Evolutionary conservation across 2,113 vertebrate species (phyloP).

Genomic region (Prietella phreatophila): DNA sequence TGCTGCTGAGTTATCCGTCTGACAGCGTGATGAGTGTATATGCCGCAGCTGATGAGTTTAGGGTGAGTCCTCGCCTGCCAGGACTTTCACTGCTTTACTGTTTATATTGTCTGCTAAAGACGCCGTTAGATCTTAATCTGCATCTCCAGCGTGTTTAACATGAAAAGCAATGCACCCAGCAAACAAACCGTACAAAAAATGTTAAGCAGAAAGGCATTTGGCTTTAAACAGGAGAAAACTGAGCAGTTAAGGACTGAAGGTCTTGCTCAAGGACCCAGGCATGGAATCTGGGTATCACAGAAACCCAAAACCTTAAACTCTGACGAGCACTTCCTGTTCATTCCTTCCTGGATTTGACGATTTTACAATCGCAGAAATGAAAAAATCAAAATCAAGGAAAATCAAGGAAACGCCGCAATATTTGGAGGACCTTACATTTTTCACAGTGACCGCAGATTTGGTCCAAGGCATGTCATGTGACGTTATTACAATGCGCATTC

Average conservation of each 20-base stretch:
- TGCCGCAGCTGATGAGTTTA: conserved; percentile 60
- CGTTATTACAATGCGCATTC: no score
- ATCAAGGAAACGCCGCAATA: no score
- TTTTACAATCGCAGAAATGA: no score
- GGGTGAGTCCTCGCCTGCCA: conserved; percentile 49
- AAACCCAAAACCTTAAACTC: neutral
- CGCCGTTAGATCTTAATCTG: neutral
- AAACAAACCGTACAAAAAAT: neutral
- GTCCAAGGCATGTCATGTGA: no score
- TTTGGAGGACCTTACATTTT: no score
- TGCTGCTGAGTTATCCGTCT: conserved; percentile 47
- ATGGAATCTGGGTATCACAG: neutral
- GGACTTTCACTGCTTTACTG: conserved; percentile 34
- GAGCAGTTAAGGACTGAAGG: neutral
- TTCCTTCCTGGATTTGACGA: no score
- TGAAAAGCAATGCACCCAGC: neutral
- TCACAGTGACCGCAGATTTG: no score
- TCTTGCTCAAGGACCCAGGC: neutral
- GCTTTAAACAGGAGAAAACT: neutral
- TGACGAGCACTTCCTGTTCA: neutral
- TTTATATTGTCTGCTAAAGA: conserved; percentile 21
- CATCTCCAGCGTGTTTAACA: neutral
- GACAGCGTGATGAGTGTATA: conserved; percentile 59
- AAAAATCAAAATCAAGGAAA: no score
- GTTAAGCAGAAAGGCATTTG: neutral